Base-by-base conservation (phyloP, 2,113 vertebrate species). In the Charadrius vociferus region DNA sequence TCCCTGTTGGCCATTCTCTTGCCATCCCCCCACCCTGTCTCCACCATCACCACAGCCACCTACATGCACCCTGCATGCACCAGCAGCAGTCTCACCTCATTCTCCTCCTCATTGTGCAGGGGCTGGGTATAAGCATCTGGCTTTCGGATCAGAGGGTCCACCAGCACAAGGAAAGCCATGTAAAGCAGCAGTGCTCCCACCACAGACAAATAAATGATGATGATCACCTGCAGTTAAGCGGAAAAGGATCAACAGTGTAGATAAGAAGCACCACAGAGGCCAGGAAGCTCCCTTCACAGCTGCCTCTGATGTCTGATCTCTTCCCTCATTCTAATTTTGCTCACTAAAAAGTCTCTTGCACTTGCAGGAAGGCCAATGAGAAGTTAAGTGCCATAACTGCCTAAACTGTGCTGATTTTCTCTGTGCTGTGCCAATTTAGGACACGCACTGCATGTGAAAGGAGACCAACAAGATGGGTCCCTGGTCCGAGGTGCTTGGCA, bases 141-240 rank as follows among this genome's bases (percentile, higher is more conserved):
- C 95, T 99, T 99, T 50, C 99, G 98, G 93, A 99, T 99, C 43
- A 99, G 98, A 50, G 99, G 99, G 97, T 99, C 99, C 71, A 99
- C 99, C 86, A 99, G 98, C 91, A 99, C 98, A 63, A 99, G 98
- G 97, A 99, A 99, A 16, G 99, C 98, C 99, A 99, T 99, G 97
- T 99, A 99, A 27, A 99, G 98, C 58, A 99, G 96, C 91, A 99
- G 98, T 6, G 99, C 99, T 2, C 99, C 99, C 71, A 99, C 99
- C 84, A 99, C 99, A 0, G 99, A 99, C 95, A 99, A 97, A 98
- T 99, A 99, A 95, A 99, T 98, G 93, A 99, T 99, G 93, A 99
- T 99, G 94, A 99, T 99, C 93, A 99, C 98, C 99, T 99, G 96
- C 0, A 71, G 52, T n/a, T 30, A 78, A 79, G 41, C 10, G 22